Evolutionary conservation across 2,113 vertebrate species (phyloP), one percentile per base, ranked within the genome.

Genomic region (Plectropomus leopardus): DNA sequence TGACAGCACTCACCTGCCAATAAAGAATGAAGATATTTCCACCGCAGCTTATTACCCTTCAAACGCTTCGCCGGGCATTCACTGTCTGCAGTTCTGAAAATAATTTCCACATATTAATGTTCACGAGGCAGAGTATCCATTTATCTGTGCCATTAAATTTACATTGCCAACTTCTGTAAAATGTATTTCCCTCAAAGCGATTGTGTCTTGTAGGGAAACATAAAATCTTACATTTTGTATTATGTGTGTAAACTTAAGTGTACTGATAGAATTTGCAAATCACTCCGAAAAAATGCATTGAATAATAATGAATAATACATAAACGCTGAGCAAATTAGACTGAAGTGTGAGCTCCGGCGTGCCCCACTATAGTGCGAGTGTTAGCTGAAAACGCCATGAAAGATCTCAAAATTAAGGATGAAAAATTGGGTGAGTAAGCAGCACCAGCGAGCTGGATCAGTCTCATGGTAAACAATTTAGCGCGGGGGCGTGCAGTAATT

Each of bases 401-500:
- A 84, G 86, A 92, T 92, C 70, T 85, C 26, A 76, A 88, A 80
- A 66, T 86, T 85, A 78, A 78, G 74, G 88, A 89, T 88, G 89
- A 85, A 85, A 78, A 85, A 85, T 64, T 88, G 89, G 86, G 89
- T 45, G 79, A 84, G 89, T 90, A 86, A 92, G 91, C 91, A 83
- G 80, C 72, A 72, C 48, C 44, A 83, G 88, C 90, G 26, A 75
- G 89, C 85, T 54, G 84, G 89, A 92, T 92, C 86, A 86, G 72
- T 77, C 91, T 94, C 78, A 83, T 84, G 83, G 87, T 92, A 93
- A 94, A 95, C 91, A 92, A 89, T 94, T 94, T 94, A 92, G 92
- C 11, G 60, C 1, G 87, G 64, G 87, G 89, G 82, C 28, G 65
- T 71, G 2, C 68, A 34, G 78, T 90, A 95, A 90, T 94, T 89